Base-by-base conservation (phyloP, 2,888 invertebrate genomes). In the Cheilosia soror region DNA sequence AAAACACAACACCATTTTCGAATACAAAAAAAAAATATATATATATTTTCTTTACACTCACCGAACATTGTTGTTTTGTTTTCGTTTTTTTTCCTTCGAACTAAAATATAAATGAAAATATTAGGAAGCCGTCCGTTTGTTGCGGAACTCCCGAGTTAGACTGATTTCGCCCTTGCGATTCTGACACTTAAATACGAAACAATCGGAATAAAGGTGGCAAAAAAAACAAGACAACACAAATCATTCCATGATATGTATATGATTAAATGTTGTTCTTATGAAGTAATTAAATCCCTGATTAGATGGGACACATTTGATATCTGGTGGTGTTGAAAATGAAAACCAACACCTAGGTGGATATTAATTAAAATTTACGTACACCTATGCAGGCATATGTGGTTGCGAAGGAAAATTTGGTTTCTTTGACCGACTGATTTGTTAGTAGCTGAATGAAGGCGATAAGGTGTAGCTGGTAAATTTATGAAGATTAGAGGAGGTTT, bases 211-310 rank as follows among this genome's bases (percentile, higher is more conserved):
- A 15, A 0, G 25, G 4, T 51, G 27, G 53, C 13, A 44, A 42
- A 33, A 5, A 66, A 66, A 25, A 15, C 6, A 53, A 73, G 31
- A 57, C 55, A 55, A 44, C 42, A 27, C 44, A 51, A 9, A 44
- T 51, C 27, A 60, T 6, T 51, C 37, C 37, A 29, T 11, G 51
- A 20, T 47, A 15, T 27, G 47, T 29, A 31, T 25, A 5, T 66
- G 79, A 79, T 79, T 79, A 79, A 42, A 51, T 51, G 58, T 58
- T 72, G 79, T 79, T 65, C 51, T 51, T 49, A 42, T 13, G 55
- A 9, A 37, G 47, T 29, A 65, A 71, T 58, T 58, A 72, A 72
- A 79, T 79, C 72, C 72, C 33, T 37, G 79, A 79, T 79, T 51
- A 51, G 72, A 79, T 72, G 63, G 11, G 9, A 51, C 40, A 13